Base-by-base conservation (phyloP, 2,113 vertebrate genomes). In the Tragelaphus strepsiceros region DNA sequence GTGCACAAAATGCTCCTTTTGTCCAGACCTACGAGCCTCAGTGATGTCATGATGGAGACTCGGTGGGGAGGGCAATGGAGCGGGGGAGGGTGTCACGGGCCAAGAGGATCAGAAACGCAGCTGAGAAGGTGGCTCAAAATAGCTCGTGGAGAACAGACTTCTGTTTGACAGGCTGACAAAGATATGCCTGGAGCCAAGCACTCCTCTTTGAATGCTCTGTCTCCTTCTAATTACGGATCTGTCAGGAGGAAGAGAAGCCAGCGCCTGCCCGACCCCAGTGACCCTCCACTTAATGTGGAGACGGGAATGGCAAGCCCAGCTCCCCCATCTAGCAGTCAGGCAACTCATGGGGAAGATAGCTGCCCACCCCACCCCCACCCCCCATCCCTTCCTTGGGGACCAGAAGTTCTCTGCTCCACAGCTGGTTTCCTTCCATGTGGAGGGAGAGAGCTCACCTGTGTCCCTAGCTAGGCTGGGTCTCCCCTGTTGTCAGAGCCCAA, bases 41-140 rank as follows among this genome's bases (percentile, higher is more conserved):
- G 96, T 98, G 98, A 98, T 98, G 98, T 98, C 98, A 98, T 93
- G 94, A 78, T 86, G 89, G 78, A 89, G 96, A 21, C 53, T 78
- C 14, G 14, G 39, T 51, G 6, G 94, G 81, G 92, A 53, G 59
- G 96, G 92, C 12, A 4, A 43, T 8, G 11, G 78, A 21, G 19
- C 9, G 88, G 83, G 61, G 84, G 32, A 86, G 90, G 78, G 84
- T 80, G 81, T 51, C 92, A 97, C 46, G 43, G 98, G 98, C 97
- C 98, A 81, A 93, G 94, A 96, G 98, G 98, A 98, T 98, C 98
- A 98, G 96, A 98, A 97, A 98, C 74, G 51, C 98, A 98, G 95
- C 97, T 96, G 98, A 98, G 98, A 98, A 97, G 98, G 98, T 98
- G 93, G 91, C 98, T 98, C 94, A 98, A 98, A 99, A 98, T 98